Conservation (phyloP, 2,113 vertebrate genomes). For the Charadrius vociferus region DNA sequence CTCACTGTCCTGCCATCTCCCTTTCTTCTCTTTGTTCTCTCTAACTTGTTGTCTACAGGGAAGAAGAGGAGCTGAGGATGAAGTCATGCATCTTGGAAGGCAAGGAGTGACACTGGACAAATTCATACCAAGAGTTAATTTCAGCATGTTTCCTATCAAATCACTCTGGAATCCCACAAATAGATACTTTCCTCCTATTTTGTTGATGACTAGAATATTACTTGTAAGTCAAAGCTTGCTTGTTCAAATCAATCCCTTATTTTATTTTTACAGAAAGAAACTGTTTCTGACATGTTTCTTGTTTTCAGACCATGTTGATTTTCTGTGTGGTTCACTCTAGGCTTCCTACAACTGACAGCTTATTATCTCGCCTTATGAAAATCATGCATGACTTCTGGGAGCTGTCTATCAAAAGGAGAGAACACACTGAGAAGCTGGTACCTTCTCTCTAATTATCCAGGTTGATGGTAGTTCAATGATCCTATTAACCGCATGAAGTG, state of each 20-base stretch:
- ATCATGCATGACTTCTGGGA: background rate
- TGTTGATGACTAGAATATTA: background rate
- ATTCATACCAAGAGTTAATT: background rate
- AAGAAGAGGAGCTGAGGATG: background rate
- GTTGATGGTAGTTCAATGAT: background rate
- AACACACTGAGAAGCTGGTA: background rate
- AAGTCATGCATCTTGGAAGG: background rate
- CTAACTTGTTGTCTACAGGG: background rate
- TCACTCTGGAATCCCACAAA: background rate
- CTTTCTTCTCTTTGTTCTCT: background rate
- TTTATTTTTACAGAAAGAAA: background rate
- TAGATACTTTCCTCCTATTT: background rate
- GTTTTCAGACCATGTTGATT: background rate
- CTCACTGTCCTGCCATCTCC: background rate
- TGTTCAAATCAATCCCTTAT: background rate
- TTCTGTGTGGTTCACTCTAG: slow-evolving; percentile 9
- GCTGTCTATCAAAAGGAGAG: background rate
- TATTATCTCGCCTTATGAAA: slow-evolving; percentile 6
- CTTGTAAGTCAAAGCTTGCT: background rate
- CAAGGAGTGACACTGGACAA: background rate
- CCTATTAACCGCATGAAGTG: background rate
- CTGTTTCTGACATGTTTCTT: background rate
- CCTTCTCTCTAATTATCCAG: background rate
- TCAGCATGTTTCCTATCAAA: background rate
- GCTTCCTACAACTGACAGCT: background rate